Evolutionary conservation across 2,113 vertebrate genomes (phyloP), one percentile per base, ranked within the genome.

Genomic region (Tupaia tana): DNA sequence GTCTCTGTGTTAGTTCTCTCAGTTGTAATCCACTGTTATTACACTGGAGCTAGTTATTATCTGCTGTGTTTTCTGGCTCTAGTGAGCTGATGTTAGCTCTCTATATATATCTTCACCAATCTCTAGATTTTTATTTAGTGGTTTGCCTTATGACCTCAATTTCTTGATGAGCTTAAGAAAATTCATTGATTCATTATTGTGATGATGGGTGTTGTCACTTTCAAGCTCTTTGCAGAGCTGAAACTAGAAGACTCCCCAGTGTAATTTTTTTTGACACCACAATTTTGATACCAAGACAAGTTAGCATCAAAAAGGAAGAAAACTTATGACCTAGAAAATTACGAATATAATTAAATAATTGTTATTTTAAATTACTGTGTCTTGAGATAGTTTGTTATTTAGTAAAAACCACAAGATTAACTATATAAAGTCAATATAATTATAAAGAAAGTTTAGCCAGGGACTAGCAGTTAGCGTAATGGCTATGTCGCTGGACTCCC

Each of bases 231-330:
- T 29, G 10, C 58, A 52, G 19, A 90, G 15, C 0, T 63, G 13
- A 93, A 75, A 64, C 13, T 52, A 29, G 54, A 69, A 66, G 61
- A 64, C 6, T 75, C n/a, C 24, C 9, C 67, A 75, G 0, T 84
- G 25, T 43, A 67, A 11, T 3, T n/a, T 56, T 93, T 91, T 75
- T 91, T 74, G 86, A 14, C 52, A 25, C 6, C 4, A 74, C 27
- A 78, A 67, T n/a, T 93, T 80, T 75, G 34, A 75, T 31, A 85
- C 13, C 27, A 24, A 91, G 89, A 52, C 18, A 95, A 34, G 52
- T 18, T 54, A 94, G 22, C 4, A 31, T 4, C 52, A 16, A 54
- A 24, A 63, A 14, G 25, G 9, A 91, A 52, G 13, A 52, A 43
- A 63, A 43, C 29, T 58, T 90, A 74, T 18, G 4, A 20, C 5